Evolutionary conservation across 23 tunicate genomes (phyloP).

Genomic region (Trididemnum nubilum): DNA sequence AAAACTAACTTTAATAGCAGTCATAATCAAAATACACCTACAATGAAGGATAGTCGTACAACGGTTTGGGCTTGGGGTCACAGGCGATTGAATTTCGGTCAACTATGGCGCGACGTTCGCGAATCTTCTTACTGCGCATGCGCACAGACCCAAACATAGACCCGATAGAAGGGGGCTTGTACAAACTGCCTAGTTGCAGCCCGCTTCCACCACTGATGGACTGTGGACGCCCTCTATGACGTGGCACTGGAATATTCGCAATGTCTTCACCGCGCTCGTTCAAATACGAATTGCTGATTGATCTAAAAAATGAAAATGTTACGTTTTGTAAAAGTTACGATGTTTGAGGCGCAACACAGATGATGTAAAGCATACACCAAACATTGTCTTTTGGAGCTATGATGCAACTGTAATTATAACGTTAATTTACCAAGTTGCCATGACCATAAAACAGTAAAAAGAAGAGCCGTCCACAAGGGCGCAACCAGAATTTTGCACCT

Average conservation of each 20-base stretch:
- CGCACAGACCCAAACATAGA: conserved; percentile 86
- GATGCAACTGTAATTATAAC: no score
- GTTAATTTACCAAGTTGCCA: no score
- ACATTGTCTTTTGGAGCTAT: no score
- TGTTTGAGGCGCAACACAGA: no score
- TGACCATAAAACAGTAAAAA: no score
- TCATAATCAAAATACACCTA: background rate
- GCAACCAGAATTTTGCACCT: no score
- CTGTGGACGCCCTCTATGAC: background rate
- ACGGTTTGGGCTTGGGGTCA: conserved; percentile 49
- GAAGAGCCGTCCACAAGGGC: no score
- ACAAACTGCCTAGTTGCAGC: conserved; percentile 7
- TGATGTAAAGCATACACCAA: no score
- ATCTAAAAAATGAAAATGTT: conserved; percentile 21
- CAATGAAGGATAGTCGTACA: conserved; percentile 17
- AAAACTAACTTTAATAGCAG: no score
- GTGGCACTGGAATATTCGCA: background rate
- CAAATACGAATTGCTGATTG: conserved; percentile 70
- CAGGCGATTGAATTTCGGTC: conserved; percentile 77
- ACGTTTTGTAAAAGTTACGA: no score
- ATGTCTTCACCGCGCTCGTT: conserved; percentile 71
- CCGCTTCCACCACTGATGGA: background rate
- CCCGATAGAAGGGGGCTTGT: conserved; percentile 72
- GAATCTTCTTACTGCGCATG: conserved; percentile 80
- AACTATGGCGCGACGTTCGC: conserved; percentile 38